Base-by-base conservation (phyloP, 1,140 invertebrate genomes). In the Saccostrea glomerata region DNA sequence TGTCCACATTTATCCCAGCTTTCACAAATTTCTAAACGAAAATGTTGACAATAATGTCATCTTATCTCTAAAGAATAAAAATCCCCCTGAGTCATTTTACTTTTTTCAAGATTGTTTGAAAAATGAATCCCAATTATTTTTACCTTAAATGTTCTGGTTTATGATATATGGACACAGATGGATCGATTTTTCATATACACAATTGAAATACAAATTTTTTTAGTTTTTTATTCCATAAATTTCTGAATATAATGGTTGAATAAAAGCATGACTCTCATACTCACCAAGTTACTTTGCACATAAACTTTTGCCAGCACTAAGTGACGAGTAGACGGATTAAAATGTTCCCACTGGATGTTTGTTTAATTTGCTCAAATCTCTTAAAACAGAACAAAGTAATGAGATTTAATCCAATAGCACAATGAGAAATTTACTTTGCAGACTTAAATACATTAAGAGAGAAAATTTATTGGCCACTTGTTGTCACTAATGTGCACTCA, bases 321-420 rank as follows among this genome's bases (percentile, higher is more conserved):
- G 25, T 25, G 70, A 25, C 25, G 70, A 25, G 13, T 11, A 30
- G 70, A 77, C 25, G 13, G 25, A 77, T 30, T 77, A 77, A 77
- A 77, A 77, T 36, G 25, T 77, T 77, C 70, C 70, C 70, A 77
- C 70, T 9, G 25, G 70, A 77, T 77, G 70, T 77, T 77, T 77
- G 70, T 77, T 77, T 77, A 77, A 77, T 77, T 77, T 77, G 13
- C 25, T 77, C 23, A 77, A 77, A 77, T 77, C 70, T 77, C 15
- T 77, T 30, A 77, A 30, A 30, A 36, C 58, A 63, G 58, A 20
- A 63, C 30, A 15, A 30, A 30, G 70, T 36, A 77, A 77, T 77
- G 11, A 36, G 25, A 15, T 77, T 77, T 36, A 77, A 77, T 77
- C 70, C 70, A 77, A 77, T 36, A 77, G 25, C 70, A 73, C 66